phyloP scores from a whole-genome alignment of 2,113 vertebrate species.

The Sebastes schlegelii region DNA sequence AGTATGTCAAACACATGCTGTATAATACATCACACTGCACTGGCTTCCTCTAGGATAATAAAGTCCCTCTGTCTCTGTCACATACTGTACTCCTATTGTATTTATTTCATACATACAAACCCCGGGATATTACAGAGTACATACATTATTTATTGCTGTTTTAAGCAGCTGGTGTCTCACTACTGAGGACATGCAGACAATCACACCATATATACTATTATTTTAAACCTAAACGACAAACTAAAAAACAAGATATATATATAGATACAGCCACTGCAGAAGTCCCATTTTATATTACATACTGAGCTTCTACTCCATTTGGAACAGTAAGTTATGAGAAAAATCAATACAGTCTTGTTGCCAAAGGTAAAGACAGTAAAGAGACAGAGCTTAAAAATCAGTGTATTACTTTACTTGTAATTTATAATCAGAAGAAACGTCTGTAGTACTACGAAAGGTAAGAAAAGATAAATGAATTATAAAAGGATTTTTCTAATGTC shows the following conservation, averaged over 20 bases:
- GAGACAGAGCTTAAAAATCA: background rate
- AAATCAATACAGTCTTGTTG: background rate
- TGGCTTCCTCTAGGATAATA: constrained; percentile 14
- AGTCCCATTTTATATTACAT: background rate
- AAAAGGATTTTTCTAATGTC: background rate
- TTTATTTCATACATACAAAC: background rate
- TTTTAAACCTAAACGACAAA: background rate
- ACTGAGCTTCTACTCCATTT: background rate
- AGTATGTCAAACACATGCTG: background rate
- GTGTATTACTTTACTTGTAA: background rate
- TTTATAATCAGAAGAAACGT: no score
- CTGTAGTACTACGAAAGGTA: no score
- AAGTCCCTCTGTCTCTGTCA: background rate
- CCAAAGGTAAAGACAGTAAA: background rate
- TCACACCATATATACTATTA: background rate
- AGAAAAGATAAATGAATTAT: no score
- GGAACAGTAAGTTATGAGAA: background rate
- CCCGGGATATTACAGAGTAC: background rate
- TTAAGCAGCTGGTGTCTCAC: background rate
- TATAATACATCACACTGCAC: background rate
- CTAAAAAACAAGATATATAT: background rate
- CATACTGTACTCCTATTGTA: background rate
- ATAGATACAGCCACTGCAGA: background rate
- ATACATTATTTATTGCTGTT: background rate
- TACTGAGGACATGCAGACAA: no score